phyloP scores from a whole-genome alignment of 2,113 vertebrate species.

The Zosterops lateralis region DNA sequence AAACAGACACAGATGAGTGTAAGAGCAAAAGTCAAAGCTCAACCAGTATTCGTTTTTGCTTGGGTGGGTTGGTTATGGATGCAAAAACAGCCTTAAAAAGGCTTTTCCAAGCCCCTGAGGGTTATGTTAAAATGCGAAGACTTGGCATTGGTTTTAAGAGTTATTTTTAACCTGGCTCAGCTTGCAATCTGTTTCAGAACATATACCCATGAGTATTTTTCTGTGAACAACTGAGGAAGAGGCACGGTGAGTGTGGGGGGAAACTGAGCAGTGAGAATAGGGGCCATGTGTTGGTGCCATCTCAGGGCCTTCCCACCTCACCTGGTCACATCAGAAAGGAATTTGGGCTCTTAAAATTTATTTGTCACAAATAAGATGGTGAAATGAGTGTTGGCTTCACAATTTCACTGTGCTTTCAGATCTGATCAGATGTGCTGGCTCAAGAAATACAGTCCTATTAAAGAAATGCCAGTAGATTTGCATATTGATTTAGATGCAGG shows the following conservation, averaged over 20 bases:
- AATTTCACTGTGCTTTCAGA: background rate
- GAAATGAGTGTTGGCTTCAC: background rate
- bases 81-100: background rate
- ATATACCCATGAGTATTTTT: background rate
- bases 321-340: background rate
- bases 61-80: background rate
- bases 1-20: background rate
- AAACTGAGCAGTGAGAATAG: background rate
- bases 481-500: background rate
- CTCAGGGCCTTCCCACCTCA: background rate
- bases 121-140: background rate
- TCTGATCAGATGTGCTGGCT: background rate
- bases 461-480: background rate
- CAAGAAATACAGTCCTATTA: background rate
- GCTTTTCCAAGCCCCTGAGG: background rate
- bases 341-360: background rate
- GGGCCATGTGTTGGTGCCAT: background rate
- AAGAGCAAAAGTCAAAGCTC: background rate
- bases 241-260: background rate
- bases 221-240: background rate
- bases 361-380: background rate
- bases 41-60: background rate
- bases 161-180: constrained; percentile 5
- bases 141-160: background rate
- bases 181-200: background rate